Conservation (phyloP, 2,888 invertebrate species). For the Ptilodon capucinus region DNA sequence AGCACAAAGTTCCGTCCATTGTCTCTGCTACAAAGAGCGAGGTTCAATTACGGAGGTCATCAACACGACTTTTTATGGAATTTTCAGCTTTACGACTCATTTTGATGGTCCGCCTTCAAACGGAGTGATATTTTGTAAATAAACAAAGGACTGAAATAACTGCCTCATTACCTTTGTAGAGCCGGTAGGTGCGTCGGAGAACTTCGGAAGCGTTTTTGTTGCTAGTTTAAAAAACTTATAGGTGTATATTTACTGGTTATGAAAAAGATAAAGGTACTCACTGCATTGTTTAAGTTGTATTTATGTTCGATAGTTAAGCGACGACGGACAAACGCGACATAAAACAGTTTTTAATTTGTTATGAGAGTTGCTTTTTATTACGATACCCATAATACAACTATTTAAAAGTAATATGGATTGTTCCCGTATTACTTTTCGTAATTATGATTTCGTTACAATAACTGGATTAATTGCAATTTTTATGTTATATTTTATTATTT, state of each 20-base stretch:
- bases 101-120: slow-evolving; percentile 83
- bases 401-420: neutral
- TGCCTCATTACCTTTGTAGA: slow-evolving; percentile 79
- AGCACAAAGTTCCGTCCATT: slow-evolving; percentile 67
- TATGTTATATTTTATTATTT: slow-evolving; percentile 4
- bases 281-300: slow-evolving; percentile 30
- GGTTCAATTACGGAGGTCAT: slow-evolving; percentile 79
- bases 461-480: slow-evolving; percentile 7
- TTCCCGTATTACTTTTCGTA: neutral
- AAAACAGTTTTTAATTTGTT: neutral
- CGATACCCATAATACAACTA: neutral
- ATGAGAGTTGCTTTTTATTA: neutral
- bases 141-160: slow-evolving; percentile 81
- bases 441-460: slow-evolving; percentile 1
- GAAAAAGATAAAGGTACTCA: slow-evolving; percentile 27
- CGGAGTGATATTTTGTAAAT: slow-evolving; percentile 83
- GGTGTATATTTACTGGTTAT: slow-evolving; percentile 40
- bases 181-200: slow-evolving; percentile 67
- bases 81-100: slow-evolving; percentile 79
- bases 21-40: slow-evolving; percentile 78
- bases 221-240: slow-evolving; percentile 49
- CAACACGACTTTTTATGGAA: slow-evolving; percentile 82
- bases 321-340: slow-evolving; percentile 1
- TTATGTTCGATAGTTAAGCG: slow-evolving; percentile 24
- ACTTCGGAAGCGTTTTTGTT: slow-evolving; percentile 60